These are phyloP conservation scores for Halcyon badia DNA, from an alignment of 2,797 vertebrate species.

Conservation along the genomic window DNA sequence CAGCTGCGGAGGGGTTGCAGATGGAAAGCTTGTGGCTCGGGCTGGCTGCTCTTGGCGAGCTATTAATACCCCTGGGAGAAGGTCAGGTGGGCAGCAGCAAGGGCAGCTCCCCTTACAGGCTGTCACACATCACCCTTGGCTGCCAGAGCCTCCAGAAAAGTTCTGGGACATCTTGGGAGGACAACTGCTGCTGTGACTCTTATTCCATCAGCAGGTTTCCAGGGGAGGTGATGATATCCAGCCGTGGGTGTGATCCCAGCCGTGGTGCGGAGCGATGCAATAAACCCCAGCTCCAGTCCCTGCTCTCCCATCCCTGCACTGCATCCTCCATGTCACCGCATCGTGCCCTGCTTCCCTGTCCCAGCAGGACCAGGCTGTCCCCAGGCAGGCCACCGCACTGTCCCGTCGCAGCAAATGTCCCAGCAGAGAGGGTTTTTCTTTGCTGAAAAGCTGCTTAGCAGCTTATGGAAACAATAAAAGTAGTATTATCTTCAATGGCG, in stretches of 20 bases:
- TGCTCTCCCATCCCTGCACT: background rate
- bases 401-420: background rate
- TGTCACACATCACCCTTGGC: background rate
- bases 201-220: background rate
- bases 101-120: background rate
- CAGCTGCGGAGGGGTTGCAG: background rate
- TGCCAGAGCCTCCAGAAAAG: background rate
- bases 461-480: constrained; percentile 77
- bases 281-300: background rate
- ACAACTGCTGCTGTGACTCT: background rate
- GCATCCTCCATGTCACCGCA: background rate
- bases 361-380: background rate
- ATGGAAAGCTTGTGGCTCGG: background rate
- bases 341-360: background rate
- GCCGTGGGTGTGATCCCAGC: fast-evolving
- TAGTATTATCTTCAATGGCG: constrained; percentile 57
- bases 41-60: background rate
- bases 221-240: background rate
- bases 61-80: constrained; percentile 41
- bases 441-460: constrained; percentile 71
- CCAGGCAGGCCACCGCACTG: fast-evolving
- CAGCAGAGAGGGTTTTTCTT: constrained; percentile 42
- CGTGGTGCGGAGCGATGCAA: fast-evolving
- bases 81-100: constrained; percentile 25
- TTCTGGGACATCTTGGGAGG: background rate